phyloP scores from a whole-genome alignment of 2,113 vertebrate species.

The Nycticryphes semicollaris region DNA sequence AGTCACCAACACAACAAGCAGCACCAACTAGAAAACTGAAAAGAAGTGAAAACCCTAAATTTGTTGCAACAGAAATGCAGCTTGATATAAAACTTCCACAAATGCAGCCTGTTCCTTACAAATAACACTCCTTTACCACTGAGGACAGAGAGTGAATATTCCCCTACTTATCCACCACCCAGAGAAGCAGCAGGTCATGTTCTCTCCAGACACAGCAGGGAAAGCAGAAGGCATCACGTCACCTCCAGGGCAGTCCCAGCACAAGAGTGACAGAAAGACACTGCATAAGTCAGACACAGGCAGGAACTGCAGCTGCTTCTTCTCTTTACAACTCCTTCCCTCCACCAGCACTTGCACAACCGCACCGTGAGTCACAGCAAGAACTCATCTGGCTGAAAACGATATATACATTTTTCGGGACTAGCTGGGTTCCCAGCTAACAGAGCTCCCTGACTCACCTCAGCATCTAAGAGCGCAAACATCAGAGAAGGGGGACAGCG shows the following conservation, averaged over 20 bases:
- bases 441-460: not conserved
- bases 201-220: not conserved
- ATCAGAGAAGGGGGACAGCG: not conserved
- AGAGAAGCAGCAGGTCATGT: fast-evolving
- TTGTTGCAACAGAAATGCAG: not conserved
- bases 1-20: not conserved
- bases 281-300: not conserved
- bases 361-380: not conserved
- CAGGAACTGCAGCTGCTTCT: not conserved
- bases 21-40: not conserved
- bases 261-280: not conserved
- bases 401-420: not conserved
- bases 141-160: not conserved
- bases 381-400: not conserved
- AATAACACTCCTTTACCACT: fast-evolving
- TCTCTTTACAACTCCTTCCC: not conserved
- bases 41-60: not conserved
- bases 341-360: not conserved
- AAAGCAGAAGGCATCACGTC: not conserved
- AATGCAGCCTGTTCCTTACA: not conserved
- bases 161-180: not conserved
- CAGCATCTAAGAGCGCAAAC: not conserved
- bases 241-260: not conserved
- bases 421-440: not conserved
- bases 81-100: not conserved